phyloP scores from a whole-genome alignment of 2,888 invertebrate genomes.

The Brachypterus glaber region DNA sequence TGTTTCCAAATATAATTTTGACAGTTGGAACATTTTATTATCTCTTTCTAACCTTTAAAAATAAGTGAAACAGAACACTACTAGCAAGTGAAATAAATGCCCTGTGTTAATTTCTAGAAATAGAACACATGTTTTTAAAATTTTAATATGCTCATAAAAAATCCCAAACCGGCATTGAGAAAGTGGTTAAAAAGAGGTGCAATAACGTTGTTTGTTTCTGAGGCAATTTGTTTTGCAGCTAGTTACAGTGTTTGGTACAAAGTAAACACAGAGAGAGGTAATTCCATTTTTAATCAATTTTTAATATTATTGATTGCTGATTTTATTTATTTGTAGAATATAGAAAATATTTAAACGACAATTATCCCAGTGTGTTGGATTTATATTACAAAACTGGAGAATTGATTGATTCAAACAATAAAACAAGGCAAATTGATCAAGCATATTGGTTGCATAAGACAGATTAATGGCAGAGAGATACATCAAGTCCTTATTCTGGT shows the following conservation, averaged over 20 bases:
- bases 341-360: constrained; percentile 56
- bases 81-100: too few species aligned
- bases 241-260: constrained; percentile 57
- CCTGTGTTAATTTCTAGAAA: constrained; percentile 13
- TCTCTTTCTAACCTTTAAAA: too few species aligned
- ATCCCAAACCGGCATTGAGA: constrained; percentile 45
- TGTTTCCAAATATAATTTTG: too few species aligned
- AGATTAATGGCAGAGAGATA: constrained; percentile 36
- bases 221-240: constrained; percentile 49
- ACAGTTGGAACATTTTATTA: too few species aligned
- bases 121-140: too few species aligned
- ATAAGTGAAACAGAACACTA: too few species aligned
- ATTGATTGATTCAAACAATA: constrained; percentile 44
- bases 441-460: constrained; percentile 49
- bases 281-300: constrained; percentile 24
- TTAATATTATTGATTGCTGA: constrained; percentile 1
- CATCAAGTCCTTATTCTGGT: constrained; percentile 47
- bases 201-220: constrained; percentile 49
- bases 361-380: constrained; percentile 56
- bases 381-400: constrained; percentile 63
- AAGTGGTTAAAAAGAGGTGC: constrained; percentile 44
- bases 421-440: constrained; percentile 46
- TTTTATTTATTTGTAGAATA: constrained; percentile 49
- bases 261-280: constrained; percentile 64
- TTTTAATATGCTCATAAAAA: constrained; percentile 54